Evolutionary conservation across 2,888 invertebrate genomes (phyloP), one percentile per base, ranked within the genome.

Genomic region (Tachina fera): DNA sequence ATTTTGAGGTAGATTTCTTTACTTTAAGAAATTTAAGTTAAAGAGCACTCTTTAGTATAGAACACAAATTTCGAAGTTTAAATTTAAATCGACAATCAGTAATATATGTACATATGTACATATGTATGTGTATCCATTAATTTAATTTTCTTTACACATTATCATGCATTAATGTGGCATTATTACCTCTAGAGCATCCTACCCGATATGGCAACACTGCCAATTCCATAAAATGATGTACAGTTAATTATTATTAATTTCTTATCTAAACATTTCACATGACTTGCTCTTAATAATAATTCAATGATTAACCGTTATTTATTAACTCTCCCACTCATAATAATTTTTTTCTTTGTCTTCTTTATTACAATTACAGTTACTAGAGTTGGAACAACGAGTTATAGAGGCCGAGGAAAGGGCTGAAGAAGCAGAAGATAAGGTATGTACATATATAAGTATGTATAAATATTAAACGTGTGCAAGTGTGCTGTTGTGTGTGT

Each of bases 351-450:
- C 51, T 11, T 58, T 16, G 51, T 39, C 63, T 65, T 65, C 16
- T 74, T 78, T 14, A 8, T 78, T 88, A 65, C 85, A 83, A 82
- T 91, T 93, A 91, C 95, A 98, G 98, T 96, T 98, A 94, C 96
- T 97, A 93, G 98, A 98, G 94, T 95, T 98, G 94, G 98, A 98
- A 93, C 97, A 97, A 92, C 95, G 97, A 90, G 97, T 97, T 92
- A 94, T 97, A 93, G 97, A 98, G 93, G 98, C 98, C 89, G 98
- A 98, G 94, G 96, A 96, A 90, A 95, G 98, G 90, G 98, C 98
- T 74, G 97, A 97, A 92, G 97, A 97, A 93, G 98, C 98, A 87
- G 97, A 98, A 93, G 97, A 97, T 93, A 98, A 98, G 97, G 98
- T 98, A 95, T 94, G 93, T 89, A 39, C 14, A 47, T 2, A 61